A percentile compares a stretch with the other conserved stretches of the same genome.
phyloP scores from a whole-genome alignment of 2,888 invertebrate species.

The Limenitis camilla region DNA sequence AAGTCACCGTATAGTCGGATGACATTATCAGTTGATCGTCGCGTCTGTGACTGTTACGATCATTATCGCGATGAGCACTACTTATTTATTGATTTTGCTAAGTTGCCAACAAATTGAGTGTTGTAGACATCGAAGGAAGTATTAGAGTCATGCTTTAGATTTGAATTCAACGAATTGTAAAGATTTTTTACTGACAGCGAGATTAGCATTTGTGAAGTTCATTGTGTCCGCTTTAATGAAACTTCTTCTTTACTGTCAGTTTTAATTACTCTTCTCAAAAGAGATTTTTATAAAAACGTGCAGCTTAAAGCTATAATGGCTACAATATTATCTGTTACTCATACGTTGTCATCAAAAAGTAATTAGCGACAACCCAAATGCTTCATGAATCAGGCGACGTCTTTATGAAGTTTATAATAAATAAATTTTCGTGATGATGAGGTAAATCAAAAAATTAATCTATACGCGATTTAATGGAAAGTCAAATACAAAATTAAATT shows the following conservation, averaged over 20 bases:
- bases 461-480: neutral
- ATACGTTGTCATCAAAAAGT: constrained; percentile 58
- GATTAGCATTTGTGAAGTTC: constrained; percentile 2
- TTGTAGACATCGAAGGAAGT: neutral
- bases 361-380: constrained; percentile 53
- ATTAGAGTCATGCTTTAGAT: neutral
- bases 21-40: constrained; percentile 22
- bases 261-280: constrained; percentile 13
- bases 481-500: too few relatives aligned
- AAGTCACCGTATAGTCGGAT: constrained; percentile 1
- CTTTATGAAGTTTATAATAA: constrained; percentile 16
- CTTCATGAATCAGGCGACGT: constrained; percentile 27
- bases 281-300: constrained; percentile 19
- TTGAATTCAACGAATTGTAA: neutral
- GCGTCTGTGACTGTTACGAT: constrained; percentile 19
- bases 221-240: constrained; percentile 3
- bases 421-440: constrained; percentile 6
- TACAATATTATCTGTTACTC: constrained; percentile 42
- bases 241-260: neutral
- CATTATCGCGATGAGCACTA: constrained; percentile 17
- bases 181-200: too few relatives aligned
- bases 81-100: constrained; percentile 19
- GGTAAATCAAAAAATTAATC: neutral
- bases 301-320: constrained; percentile 34
- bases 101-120: constrained; percentile 7